Evolutionary conservation across 2,888 invertebrate species (phyloP), one percentile per base, ranked within the genome.

Genomic region (Meandrusa payeni): DNA sequence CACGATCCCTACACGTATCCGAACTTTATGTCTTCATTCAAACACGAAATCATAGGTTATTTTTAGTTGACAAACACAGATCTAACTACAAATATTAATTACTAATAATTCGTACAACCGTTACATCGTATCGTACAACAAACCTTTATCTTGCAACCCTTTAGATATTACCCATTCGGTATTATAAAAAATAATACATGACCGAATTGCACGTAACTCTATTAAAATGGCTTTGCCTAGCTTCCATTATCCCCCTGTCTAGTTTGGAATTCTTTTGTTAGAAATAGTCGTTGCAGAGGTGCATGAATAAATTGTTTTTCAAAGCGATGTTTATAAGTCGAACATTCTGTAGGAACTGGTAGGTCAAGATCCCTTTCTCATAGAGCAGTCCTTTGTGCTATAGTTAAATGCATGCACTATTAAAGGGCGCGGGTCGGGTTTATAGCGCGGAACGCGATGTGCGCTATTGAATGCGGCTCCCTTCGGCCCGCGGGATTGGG

Each of bases 341-440:
- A 76, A 76, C 69, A 66, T 72, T 76, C 74, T 64, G 72, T 73
- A 76, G 68, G 77, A 86, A 87, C 87, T 87, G 86, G 86, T 86
- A 86, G 83, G 80, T 86, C 86, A 82, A 82, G 86, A 83, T 83
- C 77, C 83, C 76, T 82, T 87, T 86, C 87, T 87, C 85, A 86
- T 86, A 86, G 85, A 86, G 71, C 66, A 77, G 52, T 68, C 73
- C 59, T 82, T 85, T 83, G 81, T 85, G 67, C 67, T 58, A 75
- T 85, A 82, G 83, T 80, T 76, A 82, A 82, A 80, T 75, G 74
- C 80, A 76, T 78, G 69, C 61, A 68, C 77, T 81, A 81, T 80
- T 73, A 76, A 80, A 80, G 81, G 86, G 86, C 74, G 69, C 68
- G 66, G 72, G 65, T 73, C 74, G 71, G 69, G 52, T 48, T 53